Evolutionary conservation across 53 echinoderm and acorn worm species (phyloP).

Genomic region (Apostichopus leukothele): DNA sequence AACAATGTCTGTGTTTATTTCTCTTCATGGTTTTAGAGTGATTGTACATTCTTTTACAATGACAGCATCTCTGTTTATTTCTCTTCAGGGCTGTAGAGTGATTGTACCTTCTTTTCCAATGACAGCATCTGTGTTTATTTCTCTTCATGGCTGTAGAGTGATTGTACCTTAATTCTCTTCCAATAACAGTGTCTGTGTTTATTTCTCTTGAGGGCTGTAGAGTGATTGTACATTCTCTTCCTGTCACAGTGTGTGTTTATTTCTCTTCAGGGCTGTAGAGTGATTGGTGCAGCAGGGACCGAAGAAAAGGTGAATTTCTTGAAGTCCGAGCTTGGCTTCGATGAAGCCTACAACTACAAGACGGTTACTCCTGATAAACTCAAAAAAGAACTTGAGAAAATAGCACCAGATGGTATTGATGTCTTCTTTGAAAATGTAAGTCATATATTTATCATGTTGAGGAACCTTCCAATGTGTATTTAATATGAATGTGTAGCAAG

Average conservation of each 20-base stretch:
- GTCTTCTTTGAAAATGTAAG: conserved; percentile 86
- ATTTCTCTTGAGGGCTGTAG: conserved; percentile 45
- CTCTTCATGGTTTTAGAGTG: too few species aligned
- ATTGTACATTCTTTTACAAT: too few species aligned
- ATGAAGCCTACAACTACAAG: conserved; percentile 88
- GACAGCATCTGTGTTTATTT: too few species aligned
- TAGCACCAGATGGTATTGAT: conserved; percentile 77
- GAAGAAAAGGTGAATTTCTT: conserved; percentile 54
- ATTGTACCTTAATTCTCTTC: too few species aligned
- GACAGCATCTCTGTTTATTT: too few species aligned
- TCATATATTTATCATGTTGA: neutral
- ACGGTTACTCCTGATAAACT: conserved; percentile 24
- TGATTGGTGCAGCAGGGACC: conserved; percentile 52
- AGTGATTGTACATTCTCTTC: conserved; percentile 12
- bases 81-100: too few species aligned
- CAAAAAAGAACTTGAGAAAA: conserved; percentile 61
- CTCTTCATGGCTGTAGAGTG: too few species aligned
- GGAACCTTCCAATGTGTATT: neutral
- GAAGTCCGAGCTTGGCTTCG: conserved; percentile 65
- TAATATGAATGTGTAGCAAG: too few species aligned
- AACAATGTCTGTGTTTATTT: too few species aligned
- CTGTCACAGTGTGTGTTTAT: too few species aligned
- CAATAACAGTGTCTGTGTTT: too few species aligned
- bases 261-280: conserved; percentile 52
- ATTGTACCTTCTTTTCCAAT: too few species aligned